A percentile compares a stretch with the other conserved stretches of the same genome.
Evolutionary conservation across 2,113 vertebrate species (phyloP).

Genomic region (Eptesicus fuscus): DNA sequence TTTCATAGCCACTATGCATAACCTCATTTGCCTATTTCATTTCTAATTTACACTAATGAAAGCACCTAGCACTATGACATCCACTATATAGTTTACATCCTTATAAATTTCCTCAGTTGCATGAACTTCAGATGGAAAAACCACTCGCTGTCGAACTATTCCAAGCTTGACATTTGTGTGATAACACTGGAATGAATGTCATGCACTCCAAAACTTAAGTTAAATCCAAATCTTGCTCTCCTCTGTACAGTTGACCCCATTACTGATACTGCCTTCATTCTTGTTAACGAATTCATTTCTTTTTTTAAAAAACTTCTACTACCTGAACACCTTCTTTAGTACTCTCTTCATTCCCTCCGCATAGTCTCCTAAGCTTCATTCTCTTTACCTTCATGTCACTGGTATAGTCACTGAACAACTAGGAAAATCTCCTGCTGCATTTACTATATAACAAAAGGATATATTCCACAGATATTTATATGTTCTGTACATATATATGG

Average conservation of each 20-base stretch:
- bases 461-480: background rate
- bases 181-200: conserved; percentile 89
- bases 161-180: conserved; percentile 88
- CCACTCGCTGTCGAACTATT: conserved; percentile 90
- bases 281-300: background rate
- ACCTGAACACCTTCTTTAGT: background rate
- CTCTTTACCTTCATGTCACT: background rate
- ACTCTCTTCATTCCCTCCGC: background rate
- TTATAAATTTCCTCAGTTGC: conserved; percentile 87
- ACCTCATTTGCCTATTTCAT: background rate
- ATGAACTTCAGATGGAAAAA: conserved; percentile 89
- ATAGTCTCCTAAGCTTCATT: background rate
- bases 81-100: conserved; percentile 82
- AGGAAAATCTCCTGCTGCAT: background rate
- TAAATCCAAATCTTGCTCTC: conserved; percentile 22
- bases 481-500: background rate
- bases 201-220: background rate
- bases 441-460: background rate
- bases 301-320: background rate
- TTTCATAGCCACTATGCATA: background rate
- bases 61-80: conserved; percentile 52
- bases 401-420: background rate
- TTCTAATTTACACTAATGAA: background rate
- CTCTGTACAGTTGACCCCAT: background rate
- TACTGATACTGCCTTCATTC: background rate